phyloP scores from a whole-genome alignment of 1,140 invertebrate species.

The Oppia nitens region DNA sequence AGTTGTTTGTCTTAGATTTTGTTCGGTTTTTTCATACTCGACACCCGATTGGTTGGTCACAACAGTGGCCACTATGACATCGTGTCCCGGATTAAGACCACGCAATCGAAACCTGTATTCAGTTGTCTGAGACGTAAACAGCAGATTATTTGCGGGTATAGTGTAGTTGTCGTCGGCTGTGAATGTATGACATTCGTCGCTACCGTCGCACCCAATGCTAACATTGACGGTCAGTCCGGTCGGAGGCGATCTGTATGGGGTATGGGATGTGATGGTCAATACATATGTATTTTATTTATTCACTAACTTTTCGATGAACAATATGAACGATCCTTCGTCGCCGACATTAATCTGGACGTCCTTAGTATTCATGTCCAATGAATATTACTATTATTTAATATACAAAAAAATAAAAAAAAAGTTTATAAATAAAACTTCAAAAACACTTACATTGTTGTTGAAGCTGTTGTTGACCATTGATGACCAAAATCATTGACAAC shows the following conservation, averaged over 20 bases:
- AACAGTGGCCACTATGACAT: background rate
- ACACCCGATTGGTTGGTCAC: background rate
- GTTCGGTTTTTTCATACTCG: background rate
- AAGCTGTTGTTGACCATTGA: too few species aligned
- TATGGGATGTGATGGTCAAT: background rate
- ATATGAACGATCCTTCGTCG: background rate
- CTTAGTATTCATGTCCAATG: background rate
- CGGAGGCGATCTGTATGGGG: background rate
- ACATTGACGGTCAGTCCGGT: background rate
- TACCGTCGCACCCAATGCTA: background rate
- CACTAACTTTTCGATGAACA: conserved; percentile 5
- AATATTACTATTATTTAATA: background rate
- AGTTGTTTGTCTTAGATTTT: too few species aligned
- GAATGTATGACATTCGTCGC: too few species aligned
- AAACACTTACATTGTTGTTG: background rate
- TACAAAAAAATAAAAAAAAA: background rate
- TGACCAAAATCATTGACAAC: conserved; percentile 6
- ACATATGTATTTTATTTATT: background rate
- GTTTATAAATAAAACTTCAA: background rate
- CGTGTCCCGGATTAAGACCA: background rate
- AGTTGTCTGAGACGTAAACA: background rate
- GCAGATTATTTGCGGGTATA: background rate
- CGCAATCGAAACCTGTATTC: background rate
- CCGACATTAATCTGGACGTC: background rate
- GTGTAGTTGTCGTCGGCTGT: background rate